Conservation (phyloP, 2,888 invertebrate genomes). For the Synergus gifuensis region DNA sequence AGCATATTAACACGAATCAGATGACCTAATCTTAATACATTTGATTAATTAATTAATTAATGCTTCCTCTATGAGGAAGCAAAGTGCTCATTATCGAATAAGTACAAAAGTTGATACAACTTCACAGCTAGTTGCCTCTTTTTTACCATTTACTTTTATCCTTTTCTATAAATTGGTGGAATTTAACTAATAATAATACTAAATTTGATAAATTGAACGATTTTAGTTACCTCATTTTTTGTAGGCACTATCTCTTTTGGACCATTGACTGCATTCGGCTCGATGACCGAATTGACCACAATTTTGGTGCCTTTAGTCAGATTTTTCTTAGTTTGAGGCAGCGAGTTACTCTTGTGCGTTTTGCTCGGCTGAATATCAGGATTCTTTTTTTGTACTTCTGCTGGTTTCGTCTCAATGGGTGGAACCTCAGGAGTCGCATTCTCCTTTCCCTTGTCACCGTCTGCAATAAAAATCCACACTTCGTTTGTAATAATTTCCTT, state of each 20-base stretch:
- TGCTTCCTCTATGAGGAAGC: too few relatives aligned
- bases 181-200: too few relatives aligned
- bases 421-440: slow-evolving; percentile 28
- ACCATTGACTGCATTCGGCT: slow-evolving; percentile 64
- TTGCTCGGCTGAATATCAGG: slow-evolving; percentile 74
- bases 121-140: too few relatives aligned
- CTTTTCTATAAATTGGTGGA: too few relatives aligned
- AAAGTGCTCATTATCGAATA: too few relatives aligned
- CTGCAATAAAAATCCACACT: slow-evolving; percentile 34
- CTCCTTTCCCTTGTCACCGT: slow-evolving; percentile 52
- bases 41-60: too few relatives aligned
- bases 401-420: slow-evolving; percentile 73
- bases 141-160: too few relatives aligned
- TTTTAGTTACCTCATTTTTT: slow-evolving; percentile 62
- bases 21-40: too few relatives aligned
- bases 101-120: too few relatives aligned
- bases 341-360: slow-evolving; percentile 66
- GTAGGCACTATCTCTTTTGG: slow-evolving; percentile 59
- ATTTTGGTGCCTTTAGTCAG: slow-evolving; percentile 67
- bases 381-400: slow-evolving; percentile 65
- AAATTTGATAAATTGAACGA: not conserved
- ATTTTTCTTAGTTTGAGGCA: slow-evolving; percentile 69
- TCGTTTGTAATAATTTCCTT: not conserved
- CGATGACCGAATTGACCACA: slow-evolving; percentile 70
- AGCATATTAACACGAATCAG: too few relatives aligned